A percentile compares a stretch with the other conserved stretches of the same genome.
These are phyloP conservation scores for Mesochorus sp. DNA, from an alignment of 2,888 invertebrate genomes.

Conservation along the genomic window DNA sequence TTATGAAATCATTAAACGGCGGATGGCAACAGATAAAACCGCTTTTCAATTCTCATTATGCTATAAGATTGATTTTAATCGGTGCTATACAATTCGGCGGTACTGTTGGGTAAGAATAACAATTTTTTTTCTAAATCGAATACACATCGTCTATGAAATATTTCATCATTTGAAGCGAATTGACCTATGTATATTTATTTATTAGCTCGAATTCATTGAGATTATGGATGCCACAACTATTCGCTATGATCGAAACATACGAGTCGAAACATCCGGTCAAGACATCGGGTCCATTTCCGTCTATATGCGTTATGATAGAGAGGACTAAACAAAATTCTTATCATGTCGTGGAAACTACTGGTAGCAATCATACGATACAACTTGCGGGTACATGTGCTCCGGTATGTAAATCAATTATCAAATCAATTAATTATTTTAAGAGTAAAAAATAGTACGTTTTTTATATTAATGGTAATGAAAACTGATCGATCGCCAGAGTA, in stretches of 20 bases:
- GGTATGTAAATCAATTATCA: conserved; percentile 41
- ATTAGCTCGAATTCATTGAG: conserved; percentile 91
- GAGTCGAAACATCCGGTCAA: conserved; percentile 71
- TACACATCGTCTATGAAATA: neutral
- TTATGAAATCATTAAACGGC: conserved; percentile 83
- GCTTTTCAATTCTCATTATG: conserved; percentile 86
- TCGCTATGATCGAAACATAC: conserved; percentile 86
- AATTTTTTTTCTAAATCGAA: conserved; percentile 5
- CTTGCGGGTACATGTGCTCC: conserved; percentile 57
- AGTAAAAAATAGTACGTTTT: neutral
- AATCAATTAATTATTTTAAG: neutral
- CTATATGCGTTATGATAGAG: conserved; percentile 73
- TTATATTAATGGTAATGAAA: too few species aligned
- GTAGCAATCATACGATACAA: conserved; percentile 47
- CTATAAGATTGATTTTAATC: conserved; percentile 85
- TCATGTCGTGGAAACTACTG: conserved; percentile 47
- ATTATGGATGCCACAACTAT: conserved; percentile 94
- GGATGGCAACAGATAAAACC: conserved; percentile 87
- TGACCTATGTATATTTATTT: too few species aligned
- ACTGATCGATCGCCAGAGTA: too few species aligned
- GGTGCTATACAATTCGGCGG: conserved; percentile 87
- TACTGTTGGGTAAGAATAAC: conserved; percentile 85
- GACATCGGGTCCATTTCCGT: conserved; percentile 66
- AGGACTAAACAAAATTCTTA: conserved; percentile 51
- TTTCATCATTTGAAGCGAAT: too few species aligned